phyloP scores from a whole-genome alignment of 2,113 vertebrate genomes.

The Boulengeromyrus knoepffleri region DNA sequence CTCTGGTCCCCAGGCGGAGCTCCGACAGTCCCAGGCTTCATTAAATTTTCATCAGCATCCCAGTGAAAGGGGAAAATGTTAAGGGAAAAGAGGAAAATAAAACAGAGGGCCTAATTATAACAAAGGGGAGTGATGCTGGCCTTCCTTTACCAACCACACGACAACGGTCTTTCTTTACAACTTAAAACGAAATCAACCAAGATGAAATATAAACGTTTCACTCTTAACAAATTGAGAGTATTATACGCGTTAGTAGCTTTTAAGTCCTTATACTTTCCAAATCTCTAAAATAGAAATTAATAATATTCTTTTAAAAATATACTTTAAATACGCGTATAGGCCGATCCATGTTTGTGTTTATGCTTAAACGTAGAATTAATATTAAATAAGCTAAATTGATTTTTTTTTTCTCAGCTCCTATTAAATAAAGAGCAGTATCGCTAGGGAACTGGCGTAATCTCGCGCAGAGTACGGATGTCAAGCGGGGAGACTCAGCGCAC shows the following conservation, averaged over 20 bases:
- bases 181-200: constrained; percentile 28
- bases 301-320: background rate
- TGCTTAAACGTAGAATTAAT: background rate
- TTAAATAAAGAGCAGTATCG: constrained; percentile 65
- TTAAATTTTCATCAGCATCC: constrained; percentile 98
- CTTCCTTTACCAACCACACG: constrained; percentile 46
- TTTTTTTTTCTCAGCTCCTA: constrained; percentile 59
- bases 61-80: constrained; percentile 74
- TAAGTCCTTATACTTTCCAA: background rate
- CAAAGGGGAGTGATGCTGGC: constrained; percentile 65
- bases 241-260: background rate
- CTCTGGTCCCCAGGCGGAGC: constrained; percentile 84
- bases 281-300: background rate
- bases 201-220: constrained; percentile 9
- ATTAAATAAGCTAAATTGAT: constrained; percentile 23
- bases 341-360: background rate
- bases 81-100: constrained; percentile 67
- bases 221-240: background rate
- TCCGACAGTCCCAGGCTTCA: constrained; percentile 91
- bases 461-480: constrained; percentile 63
- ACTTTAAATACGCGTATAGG: background rate
- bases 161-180: constrained; percentile 33
- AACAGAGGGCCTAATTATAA: constrained; percentile 70
- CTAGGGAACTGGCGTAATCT: constrained; percentile 69
- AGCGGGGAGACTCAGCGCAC: constrained; percentile 70